A percentile compares a stretch with the other conserved stretches of the same genome.
Conservation (phyloP, 2,113 vertebrate genomes). For the Megalops atlanticus region DNA sequence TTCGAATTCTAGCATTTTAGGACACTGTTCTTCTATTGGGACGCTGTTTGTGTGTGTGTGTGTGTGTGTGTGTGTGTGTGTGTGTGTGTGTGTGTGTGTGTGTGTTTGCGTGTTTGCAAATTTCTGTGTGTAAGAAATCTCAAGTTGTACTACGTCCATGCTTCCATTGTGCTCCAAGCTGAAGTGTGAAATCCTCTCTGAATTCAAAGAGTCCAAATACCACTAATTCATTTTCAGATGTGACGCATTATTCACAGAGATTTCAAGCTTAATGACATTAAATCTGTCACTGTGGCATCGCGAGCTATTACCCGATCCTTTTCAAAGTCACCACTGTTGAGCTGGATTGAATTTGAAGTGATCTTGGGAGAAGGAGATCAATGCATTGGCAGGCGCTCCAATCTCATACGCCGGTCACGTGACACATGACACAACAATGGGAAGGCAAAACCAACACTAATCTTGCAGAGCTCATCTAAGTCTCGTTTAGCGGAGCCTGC, state of each 20-base stretch:
- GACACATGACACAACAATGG: background rate
- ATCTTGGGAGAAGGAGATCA: background rate
- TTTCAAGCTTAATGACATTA: slow-evolving; percentile 1
- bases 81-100: background rate
- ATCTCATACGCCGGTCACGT: background rate
- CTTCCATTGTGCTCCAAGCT: background rate
- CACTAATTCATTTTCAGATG: background rate
- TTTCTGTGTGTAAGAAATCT: too few relatives aligned
- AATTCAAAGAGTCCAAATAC: too few relatives aligned
- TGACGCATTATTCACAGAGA: background rate
- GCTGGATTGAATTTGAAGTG: background rate
- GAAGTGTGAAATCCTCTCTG: background rate
- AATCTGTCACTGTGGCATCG: background rate
- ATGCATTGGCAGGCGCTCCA: too few relatives aligned
- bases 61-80: background rate
- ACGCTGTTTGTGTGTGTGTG: slow-evolving; percentile 22
- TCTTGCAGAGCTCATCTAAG: background rate
- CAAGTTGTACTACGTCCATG: too few relatives aligned
- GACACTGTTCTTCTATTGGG: background rate
- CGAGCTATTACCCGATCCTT: background rate
- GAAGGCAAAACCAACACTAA: background rate
- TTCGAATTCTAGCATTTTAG: too few relatives aligned
- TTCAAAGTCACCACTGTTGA: background rate
- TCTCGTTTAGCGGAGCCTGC: background rate
- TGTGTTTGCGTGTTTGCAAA: background rate